Percentiles rank a stretch among this genome's conserved stretches.
Evolutionary conservation across 1,140 invertebrate genomes (phyloP).

Genomic region (Trachymyrmex septentrionalis): DNA sequence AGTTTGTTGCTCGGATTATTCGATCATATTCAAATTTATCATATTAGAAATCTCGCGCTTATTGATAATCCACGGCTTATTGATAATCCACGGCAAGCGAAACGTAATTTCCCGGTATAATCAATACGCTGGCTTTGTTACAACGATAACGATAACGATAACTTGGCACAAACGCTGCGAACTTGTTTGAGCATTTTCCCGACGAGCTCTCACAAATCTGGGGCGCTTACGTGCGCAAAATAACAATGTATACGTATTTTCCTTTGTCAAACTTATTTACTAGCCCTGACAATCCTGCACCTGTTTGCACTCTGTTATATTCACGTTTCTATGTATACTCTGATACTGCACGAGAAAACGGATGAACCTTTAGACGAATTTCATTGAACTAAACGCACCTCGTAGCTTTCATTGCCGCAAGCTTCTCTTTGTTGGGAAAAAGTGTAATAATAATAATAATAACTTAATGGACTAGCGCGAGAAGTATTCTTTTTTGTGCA

Average conservation of each 20-base stretch:
- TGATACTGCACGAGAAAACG: not conserved
- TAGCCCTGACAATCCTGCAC: slow-evolving; percentile 17
- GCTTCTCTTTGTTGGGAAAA: not conserved
- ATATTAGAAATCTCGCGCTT: too few species aligned
- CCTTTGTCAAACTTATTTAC: slow-evolving; percentile 55
- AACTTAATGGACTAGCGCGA: slow-evolving; percentile 5
- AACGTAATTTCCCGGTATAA: not conserved
- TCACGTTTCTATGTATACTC: not conserved
- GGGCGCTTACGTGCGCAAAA: slow-evolving; percentile 11
- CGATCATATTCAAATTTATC: not conserved
- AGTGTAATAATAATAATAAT: not conserved
- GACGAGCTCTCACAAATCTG: not conserved
- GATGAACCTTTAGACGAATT: slow-evolving; percentile 15
- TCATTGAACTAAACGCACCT: not conserved
- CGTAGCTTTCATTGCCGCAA: not conserved
- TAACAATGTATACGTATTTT: slow-evolving; percentile 53
- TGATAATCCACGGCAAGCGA: not conserved
- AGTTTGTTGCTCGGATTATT: not conserved
- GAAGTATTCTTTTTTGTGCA: not conserved
- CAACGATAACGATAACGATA: slow-evolving; percentile 16
- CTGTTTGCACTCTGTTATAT: slow-evolving; percentile 11
- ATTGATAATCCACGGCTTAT: not conserved
- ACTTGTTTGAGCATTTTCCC: slow-evolving; percentile 37
- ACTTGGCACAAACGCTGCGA: slow-evolving; percentile 13
- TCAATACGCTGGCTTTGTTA: not conserved